Evolutionary conservation across 1,140 invertebrate species (phyloP), one percentile per base, ranked within the genome.

Genomic region (Cydia pomonella): DNA sequence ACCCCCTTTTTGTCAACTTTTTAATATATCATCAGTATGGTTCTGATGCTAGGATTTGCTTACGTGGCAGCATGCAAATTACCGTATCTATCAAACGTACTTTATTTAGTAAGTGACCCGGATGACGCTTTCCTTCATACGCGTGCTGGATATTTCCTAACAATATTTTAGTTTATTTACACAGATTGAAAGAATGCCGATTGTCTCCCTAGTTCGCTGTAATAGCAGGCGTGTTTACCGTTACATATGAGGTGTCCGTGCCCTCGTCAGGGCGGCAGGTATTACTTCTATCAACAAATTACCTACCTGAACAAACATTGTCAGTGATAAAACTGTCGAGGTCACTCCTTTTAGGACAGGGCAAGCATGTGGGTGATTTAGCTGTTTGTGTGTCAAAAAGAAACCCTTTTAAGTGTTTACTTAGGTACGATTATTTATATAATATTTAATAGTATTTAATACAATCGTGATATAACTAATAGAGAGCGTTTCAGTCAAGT

Each of bases 241-340:
- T 59, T 12, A 59, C 53, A 4, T 53, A 59, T 33, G 64, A 29
- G 64, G 6, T 16, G 23, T 29, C 25, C 64, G 64, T 69, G 64
- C 64, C 64, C 64, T 33, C 64, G 29, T 33, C 27, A 69, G 64
- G 64, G 16, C 29, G 64, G 64, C 64, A n/a, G 64, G 64, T 69
- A 69, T 69, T 69, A 69, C 27, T 29, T 16, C 27, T 33, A 33
- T 33, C 29, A 29, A 69, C 27, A 33, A 69, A 69, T 69, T 29
- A 69, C 64, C 64, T 41, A 69, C 64, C 64, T 69, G 64, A 69
- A 13, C 27, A 69, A 69, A 69, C 64, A 21, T 69, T 33, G 64
- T 69, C 64, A 18, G 27, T 23, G 64, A 69, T 69, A 69, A 69
- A 69, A 69, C 64, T 41, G 16, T 18, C 64, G 27, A 18, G n/a